Conservation (phyloP, 92 coral and sea anemone species). For the Paragorgia papillata region DNA sequence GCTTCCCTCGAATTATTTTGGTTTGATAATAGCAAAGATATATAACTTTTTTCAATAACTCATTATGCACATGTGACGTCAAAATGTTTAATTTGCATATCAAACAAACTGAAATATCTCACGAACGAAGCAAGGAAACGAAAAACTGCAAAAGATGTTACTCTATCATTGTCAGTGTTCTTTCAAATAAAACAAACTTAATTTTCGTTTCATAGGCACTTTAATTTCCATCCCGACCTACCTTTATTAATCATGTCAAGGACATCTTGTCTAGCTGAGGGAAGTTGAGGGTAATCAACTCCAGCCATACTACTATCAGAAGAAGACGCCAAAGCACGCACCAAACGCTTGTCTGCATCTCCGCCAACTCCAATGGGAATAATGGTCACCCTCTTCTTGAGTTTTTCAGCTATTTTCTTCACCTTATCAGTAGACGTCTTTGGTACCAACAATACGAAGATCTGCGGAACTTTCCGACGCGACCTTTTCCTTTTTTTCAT, state of each 20-base stretch:
- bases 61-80: too few relatives aligned
- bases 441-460: conserved; percentile 2
- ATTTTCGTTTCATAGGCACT: too few relatives aligned
- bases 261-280: conserved; percentile 9
- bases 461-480: conserved; percentile 16
- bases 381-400: background rate
- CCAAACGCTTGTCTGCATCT: conserved; percentile 18
- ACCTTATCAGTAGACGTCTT: conserved; percentile 3
- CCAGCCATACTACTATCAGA: conserved; percentile 8
- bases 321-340: conserved; percentile 6
- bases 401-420: background rate
- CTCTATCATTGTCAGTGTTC: too few relatives aligned
- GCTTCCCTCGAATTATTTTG: too few relatives aligned
- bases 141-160: too few relatives aligned
- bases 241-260: conserved; percentile 15
- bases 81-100: too few relatives aligned
- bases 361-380: conserved; percentile 31
- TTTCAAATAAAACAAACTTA: too few relatives aligned
- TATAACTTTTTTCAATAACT: too few relatives aligned
- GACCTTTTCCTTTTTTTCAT: background rate
- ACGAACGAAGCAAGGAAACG: too few relatives aligned
- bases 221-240: too few relatives aligned
- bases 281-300: conserved; percentile 1
- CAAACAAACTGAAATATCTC: too few relatives aligned
- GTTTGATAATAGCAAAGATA: too few relatives aligned